Conservation (phyloP, 1,140 invertebrate genomes). For the Neodiprion fabricii region DNA sequence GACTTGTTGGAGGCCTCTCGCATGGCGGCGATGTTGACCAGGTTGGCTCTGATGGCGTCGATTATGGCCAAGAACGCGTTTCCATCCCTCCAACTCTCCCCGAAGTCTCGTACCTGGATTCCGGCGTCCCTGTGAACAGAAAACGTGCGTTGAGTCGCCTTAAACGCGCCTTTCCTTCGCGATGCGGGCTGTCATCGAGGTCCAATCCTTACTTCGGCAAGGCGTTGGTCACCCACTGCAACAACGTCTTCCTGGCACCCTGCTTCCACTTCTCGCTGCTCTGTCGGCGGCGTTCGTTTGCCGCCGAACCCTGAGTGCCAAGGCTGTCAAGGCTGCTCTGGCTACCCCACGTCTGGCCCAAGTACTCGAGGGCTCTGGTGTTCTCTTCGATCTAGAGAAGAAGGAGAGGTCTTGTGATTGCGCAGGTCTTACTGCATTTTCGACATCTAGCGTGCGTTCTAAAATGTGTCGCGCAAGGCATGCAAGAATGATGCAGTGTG, state of each 20-base stretch:
- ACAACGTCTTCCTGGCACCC: constrained; percentile 88
- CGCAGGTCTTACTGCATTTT: not conserved
- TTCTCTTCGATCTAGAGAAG: constrained; percentile 91
- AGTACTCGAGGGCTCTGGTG: constrained; percentile 86
- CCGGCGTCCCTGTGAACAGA: constrained; percentile 75
- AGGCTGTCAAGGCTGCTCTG: constrained; percentile 81
- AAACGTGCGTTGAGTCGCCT: constrained; percentile 16
- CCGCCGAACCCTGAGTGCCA: constrained; percentile 70
- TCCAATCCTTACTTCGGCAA: constrained; percentile 80
- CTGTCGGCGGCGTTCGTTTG: constrained; percentile 57
- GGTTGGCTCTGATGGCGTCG: constrained; percentile 91
- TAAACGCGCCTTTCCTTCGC: constrained; percentile 22
- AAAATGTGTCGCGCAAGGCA: constrained; percentile 17
- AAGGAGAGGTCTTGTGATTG: not conserved
- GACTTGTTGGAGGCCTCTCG: constrained; percentile 78
- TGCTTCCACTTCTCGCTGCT: constrained; percentile 79
- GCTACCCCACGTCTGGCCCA: constrained; percentile 81
- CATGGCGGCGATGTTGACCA: constrained; percentile 87
- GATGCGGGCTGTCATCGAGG: not conserved
- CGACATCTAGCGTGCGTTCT: constrained; percentile 35
- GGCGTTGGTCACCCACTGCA: constrained; percentile 94
- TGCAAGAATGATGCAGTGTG: constrained; percentile 15
- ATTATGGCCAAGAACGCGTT: constrained; percentile 96
- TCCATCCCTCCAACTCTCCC: constrained; percentile 96
- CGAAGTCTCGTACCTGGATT: constrained; percentile 93